Conservation (phyloP, 2,113 vertebrate species). For the Corapipo altera region DNA sequence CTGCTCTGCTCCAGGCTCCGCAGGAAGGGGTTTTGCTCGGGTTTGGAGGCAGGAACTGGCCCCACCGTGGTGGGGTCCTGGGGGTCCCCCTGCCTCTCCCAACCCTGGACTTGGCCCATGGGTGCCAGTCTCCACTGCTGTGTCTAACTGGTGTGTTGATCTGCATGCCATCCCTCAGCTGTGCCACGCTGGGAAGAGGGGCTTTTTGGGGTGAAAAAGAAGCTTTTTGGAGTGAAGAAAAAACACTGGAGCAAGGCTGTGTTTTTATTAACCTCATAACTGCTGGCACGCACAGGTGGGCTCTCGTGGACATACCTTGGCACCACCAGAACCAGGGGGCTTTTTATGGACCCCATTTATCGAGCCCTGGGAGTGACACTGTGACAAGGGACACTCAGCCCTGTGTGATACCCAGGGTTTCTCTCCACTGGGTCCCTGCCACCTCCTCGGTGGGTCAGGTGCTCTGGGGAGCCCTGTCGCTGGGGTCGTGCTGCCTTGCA, state of each 20-base stretch:
- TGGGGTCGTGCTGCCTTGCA: not conserved
- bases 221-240: not conserved
- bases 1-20: rapidly evolving
- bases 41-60: rapidly evolving
- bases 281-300: rapidly evolving
- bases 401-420: not conserved
- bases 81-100: not conserved
- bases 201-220: not conserved
- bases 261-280: rapidly evolving
- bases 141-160: rapidly evolving
- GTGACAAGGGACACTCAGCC: not conserved
- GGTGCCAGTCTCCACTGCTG: rapidly evolving
- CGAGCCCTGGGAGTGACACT: not conserved
- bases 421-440: rapidly evolving
- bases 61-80: rapidly evolving
- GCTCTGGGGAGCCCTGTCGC: not conserved
- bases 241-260: not conserved
- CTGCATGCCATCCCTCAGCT: rapidly evolving
- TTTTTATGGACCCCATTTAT: rapidly evolving
- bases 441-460: rapidly evolving
- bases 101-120: rapidly evolving
- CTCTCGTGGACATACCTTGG: rapidly evolving
- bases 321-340: not conserved
- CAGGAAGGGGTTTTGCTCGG: not conserved
- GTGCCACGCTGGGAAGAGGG: rapidly evolving